Conservation (phyloP, 2,797 vertebrate species). For the Arremon aurantiirostris region DNA sequence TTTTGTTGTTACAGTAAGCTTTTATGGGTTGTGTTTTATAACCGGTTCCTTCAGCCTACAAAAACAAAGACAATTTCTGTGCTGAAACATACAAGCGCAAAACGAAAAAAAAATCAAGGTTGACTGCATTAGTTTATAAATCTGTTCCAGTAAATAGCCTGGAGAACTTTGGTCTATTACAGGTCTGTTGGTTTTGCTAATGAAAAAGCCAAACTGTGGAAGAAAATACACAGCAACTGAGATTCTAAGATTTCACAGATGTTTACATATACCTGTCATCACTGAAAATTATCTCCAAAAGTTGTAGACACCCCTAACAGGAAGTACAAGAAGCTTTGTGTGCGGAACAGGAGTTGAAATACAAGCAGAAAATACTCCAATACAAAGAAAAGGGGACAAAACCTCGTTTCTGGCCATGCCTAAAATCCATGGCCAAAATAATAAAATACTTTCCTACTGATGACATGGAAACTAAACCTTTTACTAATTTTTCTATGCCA, state of each 20-base stretch:
- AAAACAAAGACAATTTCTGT: background rate
- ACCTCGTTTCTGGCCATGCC: background rate
- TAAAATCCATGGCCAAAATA: background rate
- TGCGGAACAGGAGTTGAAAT: background rate
- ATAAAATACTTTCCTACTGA: background rate
- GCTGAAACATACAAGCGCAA: background rate
- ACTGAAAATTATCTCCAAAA: background rate
- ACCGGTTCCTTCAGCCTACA: background rate
- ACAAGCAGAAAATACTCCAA: background rate
- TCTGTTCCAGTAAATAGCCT: background rate
- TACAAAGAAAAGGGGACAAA: background rate
- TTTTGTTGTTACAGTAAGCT: constrained; percentile 1
- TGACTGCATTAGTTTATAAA: background rate
- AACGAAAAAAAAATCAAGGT: background rate
- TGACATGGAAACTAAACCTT: background rate
- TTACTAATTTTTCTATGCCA: background rate
- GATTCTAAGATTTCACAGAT: background rate
- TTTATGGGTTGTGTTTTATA: background rate
- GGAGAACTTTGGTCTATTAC: background rate
- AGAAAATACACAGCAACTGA: background rate
- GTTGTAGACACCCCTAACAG: background rate
- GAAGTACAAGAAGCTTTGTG: background rate
- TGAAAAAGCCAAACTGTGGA: background rate
- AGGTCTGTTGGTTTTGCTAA: background rate
- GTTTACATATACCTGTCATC: background rate